phyloP scores from a whole-genome alignment of 2,888 invertebrate species.

The Orchestes rusci region DNA sequence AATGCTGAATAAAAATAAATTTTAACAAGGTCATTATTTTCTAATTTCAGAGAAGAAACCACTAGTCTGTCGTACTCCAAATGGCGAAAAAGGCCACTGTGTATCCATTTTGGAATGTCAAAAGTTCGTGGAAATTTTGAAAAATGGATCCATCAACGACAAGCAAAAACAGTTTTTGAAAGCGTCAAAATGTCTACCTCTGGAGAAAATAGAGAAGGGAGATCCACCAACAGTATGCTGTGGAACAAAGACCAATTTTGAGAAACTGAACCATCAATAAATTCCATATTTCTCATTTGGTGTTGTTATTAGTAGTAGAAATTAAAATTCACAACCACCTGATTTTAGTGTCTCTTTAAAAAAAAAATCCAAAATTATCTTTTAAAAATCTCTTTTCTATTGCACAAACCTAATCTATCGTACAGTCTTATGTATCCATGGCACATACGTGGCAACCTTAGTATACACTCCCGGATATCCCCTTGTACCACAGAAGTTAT shows the following conservation, averaged over 20 bases:
- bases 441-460: constrained; percentile 43
- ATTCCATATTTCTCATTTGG: too few species aligned
- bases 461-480: constrained; percentile 39
- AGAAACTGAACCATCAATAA: neutral
- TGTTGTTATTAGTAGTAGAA: too few species aligned
- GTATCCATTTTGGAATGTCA: constrained; percentile 47
- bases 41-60: constrained; percentile 6
- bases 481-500: constrained; percentile 33
- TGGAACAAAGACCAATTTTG: constrained; percentile 5
- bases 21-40: too few species aligned
- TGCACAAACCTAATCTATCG: too few species aligned
- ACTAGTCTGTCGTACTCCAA: constrained; percentile 42
- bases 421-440: constrained; percentile 55
- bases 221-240: constrained; percentile 11
- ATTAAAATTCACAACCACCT: too few species aligned
- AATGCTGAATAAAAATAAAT: neutral
- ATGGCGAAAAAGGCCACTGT: constrained; percentile 43
- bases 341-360: too few species aligned
- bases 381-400: too few species aligned
- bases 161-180: constrained; percentile 9
- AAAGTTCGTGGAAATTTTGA: constrained; percentile 33
- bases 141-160: neutral
- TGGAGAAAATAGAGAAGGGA: constrained; percentile 1
- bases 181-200: constrained; percentile 16
- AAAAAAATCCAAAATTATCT: too few species aligned